These are phyloP conservation scores for Scolanthus callimorphus DNA, from an alignment of 92 coral and sea anemone species.

Conservation along the genomic window DNA sequence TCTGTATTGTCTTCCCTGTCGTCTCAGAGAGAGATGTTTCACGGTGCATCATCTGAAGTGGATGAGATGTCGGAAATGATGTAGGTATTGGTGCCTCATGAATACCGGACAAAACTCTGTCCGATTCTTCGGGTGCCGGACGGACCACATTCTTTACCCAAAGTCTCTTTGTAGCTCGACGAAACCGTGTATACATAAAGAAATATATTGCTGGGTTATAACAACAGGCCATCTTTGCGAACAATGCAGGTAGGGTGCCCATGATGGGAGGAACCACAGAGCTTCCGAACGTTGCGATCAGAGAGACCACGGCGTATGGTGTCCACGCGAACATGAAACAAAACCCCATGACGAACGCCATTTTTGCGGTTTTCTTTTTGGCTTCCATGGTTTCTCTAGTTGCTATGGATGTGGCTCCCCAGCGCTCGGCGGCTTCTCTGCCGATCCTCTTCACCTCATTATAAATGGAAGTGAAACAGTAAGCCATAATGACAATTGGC, in stretches of 20 bases:
- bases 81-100: too few relatives aligned
- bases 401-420: conserved; percentile 21
- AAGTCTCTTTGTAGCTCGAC: not conserved
- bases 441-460: conserved; percentile 14
- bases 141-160: not conserved
- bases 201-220: conserved; percentile 33
- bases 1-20: too few relatives aligned
- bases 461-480: conserved; percentile 12
- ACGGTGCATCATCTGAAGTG: too few relatives aligned
- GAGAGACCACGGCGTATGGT: conserved; percentile 30
- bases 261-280: not conserved
- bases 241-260: conserved; percentile 6
- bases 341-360: conserved; percentile 26
- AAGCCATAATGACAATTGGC: conserved; percentile 12
- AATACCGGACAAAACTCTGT: not conserved
- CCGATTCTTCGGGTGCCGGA: not conserved
- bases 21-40: too few relatives aligned
- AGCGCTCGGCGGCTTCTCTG: conserved; percentile 8
- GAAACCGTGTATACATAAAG: conserved; percentile 15
- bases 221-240: conserved; percentile 20
- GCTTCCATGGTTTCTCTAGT: conserved; percentile 23
- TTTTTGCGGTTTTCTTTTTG: conserved; percentile 16
- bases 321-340: conserved; percentile 36
- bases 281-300: conserved; percentile 4
- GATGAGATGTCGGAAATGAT: too few relatives aligned